These are phyloP conservation scores for Chrysina gloriosa DNA, from an alignment of 2,888 invertebrate species.

Conservation along the genomic window DNA sequence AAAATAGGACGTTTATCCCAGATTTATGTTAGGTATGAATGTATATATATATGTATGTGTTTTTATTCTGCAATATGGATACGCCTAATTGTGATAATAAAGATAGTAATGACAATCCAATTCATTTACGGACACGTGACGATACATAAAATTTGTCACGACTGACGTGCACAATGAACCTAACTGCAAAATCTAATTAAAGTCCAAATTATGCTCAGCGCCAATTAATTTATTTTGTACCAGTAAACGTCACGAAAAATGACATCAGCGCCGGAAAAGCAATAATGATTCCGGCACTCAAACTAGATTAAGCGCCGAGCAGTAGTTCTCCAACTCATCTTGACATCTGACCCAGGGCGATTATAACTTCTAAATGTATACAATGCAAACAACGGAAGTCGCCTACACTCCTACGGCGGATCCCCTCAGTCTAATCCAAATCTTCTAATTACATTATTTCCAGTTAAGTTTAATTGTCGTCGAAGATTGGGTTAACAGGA, in stretches of 20 bases:
- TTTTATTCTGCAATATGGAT: too few relatives aligned
- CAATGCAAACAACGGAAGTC: conserved; percentile 40
- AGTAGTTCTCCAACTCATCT: conserved; percentile 31
- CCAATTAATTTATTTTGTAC: conserved; percentile 17
- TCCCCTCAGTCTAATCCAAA: conserved; percentile 21
- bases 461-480: conserved; percentile 31
- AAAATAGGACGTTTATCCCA: too few relatives aligned
- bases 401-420: conserved; percentile 22
- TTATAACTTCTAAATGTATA: conserved; percentile 31
- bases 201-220: not conserved
- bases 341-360: conserved; percentile 38
- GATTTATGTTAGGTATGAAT: too few relatives aligned
- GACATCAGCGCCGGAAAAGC: conserved; percentile 39
- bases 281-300: conserved; percentile 35
- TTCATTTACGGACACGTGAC: too few relatives aligned
- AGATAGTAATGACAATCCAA: too few relatives aligned
- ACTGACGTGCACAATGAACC: too few relatives aligned
- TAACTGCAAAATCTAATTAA: too few relatives aligned
- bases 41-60: too few relatives aligned
- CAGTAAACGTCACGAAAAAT: conserved; percentile 27
- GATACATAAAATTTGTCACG: too few relatives aligned
- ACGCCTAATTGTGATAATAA: too few relatives aligned
- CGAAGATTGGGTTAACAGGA: conserved; percentile 19
- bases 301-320: conserved; percentile 27
- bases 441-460: conserved; percentile 33